Conservation (phyloP, 1,140 invertebrate species). For the Antheraea pernyi region DNA sequence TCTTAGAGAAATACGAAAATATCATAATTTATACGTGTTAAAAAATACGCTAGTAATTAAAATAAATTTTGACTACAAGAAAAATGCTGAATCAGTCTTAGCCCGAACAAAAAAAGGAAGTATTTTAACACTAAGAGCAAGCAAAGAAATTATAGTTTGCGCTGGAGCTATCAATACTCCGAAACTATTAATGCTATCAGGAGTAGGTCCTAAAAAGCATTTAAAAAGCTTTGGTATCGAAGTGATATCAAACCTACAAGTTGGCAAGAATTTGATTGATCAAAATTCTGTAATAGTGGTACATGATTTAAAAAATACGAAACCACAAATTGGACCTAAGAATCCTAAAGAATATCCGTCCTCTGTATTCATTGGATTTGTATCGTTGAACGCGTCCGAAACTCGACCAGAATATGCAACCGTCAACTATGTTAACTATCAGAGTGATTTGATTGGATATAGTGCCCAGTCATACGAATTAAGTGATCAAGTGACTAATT, state of each 20-base stretch:
- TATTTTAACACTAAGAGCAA: constrained; percentile 44
- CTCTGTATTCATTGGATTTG: background rate
- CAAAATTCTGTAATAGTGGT: constrained; percentile 47
- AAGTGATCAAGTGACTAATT: background rate
- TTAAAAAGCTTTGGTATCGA: constrained; percentile 54
- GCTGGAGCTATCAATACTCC: constrained; percentile 74
- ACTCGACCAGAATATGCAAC: constrained; percentile 4
- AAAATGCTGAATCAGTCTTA: constrained; percentile 79
- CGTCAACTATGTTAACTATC: constrained; percentile 2
- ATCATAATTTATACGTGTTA: constrained; percentile 75
- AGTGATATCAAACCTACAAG: constrained; percentile 74
- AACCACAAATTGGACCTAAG: background rate
- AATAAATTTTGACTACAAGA: constrained; percentile 77
- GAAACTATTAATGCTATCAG: constrained; percentile 80
- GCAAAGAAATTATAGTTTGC: constrained; percentile 81
- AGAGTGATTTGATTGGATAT: background rate
- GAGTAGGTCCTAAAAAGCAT: constrained; percentile 78
- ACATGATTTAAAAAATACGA: constrained; percentile 13
- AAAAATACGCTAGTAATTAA: constrained; percentile 63
- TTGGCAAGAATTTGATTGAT: constrained; percentile 81
- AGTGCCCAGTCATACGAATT: constrained; percentile 5
- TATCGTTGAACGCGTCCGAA: constrained; percentile 7
- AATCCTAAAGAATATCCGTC: constrained; percentile 4
- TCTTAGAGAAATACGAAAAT: constrained; percentile 71
- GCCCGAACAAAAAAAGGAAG: constrained; percentile 18